Conservation (phyloP, 92 coral and sea anemone genomes). For the Paramuricea clavata region DNA sequence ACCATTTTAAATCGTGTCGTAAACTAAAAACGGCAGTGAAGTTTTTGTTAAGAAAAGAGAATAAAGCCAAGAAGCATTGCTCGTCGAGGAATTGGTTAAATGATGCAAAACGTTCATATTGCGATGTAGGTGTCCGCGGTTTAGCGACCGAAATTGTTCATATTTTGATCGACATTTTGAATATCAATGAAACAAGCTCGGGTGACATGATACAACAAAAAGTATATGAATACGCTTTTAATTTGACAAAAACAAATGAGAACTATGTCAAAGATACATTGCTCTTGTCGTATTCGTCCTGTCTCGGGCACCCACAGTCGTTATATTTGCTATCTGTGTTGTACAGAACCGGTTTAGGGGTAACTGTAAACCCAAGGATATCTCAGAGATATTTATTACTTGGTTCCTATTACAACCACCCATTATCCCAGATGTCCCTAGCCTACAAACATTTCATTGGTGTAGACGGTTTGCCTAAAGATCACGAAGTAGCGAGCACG, state of each 20-base stretch:
- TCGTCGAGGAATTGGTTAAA: not conserved
- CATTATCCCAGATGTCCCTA: constrained; percentile 91
- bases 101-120: not conserved
- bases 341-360: constrained; percentile 74
- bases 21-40: not conserved
- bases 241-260: constrained; percentile 12
- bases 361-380: not conserved
- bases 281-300: constrained; percentile 73
- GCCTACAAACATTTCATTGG: constrained; percentile 88
- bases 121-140: constrained; percentile 12
- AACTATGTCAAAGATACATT: constrained; percentile 53
- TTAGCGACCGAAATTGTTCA: constrained; percentile 22
- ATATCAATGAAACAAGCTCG: not conserved
- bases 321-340: constrained; percentile 70
- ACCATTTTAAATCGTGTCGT: constrained; percentile 25
- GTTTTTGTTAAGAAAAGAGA: constrained; percentile 6
- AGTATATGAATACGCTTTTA: constrained; percentile 28
- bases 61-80: not conserved
- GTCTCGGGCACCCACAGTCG: constrained; percentile 75
- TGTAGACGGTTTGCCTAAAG: constrained; percentile 76
- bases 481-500: constrained; percentile 84
- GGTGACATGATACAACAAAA: not conserved
- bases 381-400: constrained; percentile 41
- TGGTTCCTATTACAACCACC: constrained; percentile 79
- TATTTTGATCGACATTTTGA: not conserved